These are phyloP conservation scores for Acanthosepion lycidas DNA, from an alignment of 2,888 invertebrate genomes.

Conservation along the genomic window DNA sequence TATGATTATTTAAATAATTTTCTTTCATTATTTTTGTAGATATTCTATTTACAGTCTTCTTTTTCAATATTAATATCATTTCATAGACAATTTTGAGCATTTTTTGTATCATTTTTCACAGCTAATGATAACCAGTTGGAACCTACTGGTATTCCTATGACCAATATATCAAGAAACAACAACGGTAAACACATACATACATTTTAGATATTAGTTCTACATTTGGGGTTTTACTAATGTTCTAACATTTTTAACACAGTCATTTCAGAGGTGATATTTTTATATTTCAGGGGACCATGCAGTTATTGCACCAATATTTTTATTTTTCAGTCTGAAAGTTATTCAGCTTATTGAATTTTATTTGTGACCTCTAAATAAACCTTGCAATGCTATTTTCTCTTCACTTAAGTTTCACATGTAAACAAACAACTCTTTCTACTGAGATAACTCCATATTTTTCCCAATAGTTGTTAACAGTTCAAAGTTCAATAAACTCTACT, in stretches of 20 bases:
- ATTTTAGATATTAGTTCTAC: not conserved
- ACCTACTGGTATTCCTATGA: slow-evolving; percentile 38
- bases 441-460: not conserved
- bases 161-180: not conserved
- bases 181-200: slow-evolving; percentile 25
- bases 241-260: not conserved
- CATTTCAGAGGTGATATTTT: not conserved
- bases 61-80: slow-evolving; percentile 46
- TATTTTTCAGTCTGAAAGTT: not conserved
- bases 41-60: not conserved
- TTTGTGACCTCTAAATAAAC: not conserved
- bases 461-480: not conserved
- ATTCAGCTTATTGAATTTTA: not conserved
- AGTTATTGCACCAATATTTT: not conserved
- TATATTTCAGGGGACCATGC: not conserved
- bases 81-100: slow-evolving; percentile 8
- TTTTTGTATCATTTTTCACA: slow-evolving; percentile 42
- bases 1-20: not conserved
- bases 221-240: not conserved
- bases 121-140: not conserved
- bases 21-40: slow-evolving; percentile 23
- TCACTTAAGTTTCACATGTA: not conserved
- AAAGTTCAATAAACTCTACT: too few species aligned
- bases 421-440: not conserved
- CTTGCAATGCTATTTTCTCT: slow-evolving; percentile 34